A percentile compares a stretch with the other conserved stretches of the same genome.
Evolutionary conservation across 2,888 invertebrate species (phyloP).

Genomic region (Spilarctia lutea): DNA sequence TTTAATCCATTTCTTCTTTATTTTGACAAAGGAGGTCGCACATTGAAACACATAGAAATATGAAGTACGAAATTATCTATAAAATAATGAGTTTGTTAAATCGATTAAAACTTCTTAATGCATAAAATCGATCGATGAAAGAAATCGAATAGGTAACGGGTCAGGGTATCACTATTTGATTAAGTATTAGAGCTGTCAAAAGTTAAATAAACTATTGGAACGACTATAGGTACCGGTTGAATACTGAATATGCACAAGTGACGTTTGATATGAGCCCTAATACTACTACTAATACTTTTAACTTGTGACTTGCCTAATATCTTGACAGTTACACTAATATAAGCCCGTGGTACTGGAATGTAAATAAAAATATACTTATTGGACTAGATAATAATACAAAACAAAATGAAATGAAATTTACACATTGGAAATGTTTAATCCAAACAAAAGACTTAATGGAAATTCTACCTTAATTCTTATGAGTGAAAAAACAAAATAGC

Average conservation of each 20-base stretch:
- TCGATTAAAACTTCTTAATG: too few relatives aligned
- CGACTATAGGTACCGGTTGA: neutral
- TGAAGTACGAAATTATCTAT: too few relatives aligned
- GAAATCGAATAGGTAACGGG: too few relatives aligned
- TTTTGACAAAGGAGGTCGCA: too few relatives aligned
- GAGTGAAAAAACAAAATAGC: neutral
- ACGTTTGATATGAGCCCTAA: neutral
- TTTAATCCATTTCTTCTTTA: too few relatives aligned
- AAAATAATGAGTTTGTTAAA: too few relatives aligned
- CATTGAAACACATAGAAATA: too few relatives aligned
- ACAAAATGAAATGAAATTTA: neutral
- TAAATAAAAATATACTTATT: neutral
- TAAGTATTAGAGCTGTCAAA: too few relatives aligned
- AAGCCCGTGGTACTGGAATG: neutral
- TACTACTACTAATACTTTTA: neutral
- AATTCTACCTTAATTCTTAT: neutral
- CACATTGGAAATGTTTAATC: neutral
- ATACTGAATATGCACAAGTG: neutral
- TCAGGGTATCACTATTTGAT: too few relatives aligned
- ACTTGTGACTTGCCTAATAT: neutral
- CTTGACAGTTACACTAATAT: neutral
- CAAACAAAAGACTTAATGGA: neutral
- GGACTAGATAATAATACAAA: neutral
- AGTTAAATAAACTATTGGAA: too few relatives aligned
- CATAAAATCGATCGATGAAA: too few relatives aligned